A percentile compares a stretch with the other conserved stretches of the same genome.
phyloP scores from a whole-genome alignment of 1,140 invertebrate genomes.

The Euwallacea fornicatus region DNA sequence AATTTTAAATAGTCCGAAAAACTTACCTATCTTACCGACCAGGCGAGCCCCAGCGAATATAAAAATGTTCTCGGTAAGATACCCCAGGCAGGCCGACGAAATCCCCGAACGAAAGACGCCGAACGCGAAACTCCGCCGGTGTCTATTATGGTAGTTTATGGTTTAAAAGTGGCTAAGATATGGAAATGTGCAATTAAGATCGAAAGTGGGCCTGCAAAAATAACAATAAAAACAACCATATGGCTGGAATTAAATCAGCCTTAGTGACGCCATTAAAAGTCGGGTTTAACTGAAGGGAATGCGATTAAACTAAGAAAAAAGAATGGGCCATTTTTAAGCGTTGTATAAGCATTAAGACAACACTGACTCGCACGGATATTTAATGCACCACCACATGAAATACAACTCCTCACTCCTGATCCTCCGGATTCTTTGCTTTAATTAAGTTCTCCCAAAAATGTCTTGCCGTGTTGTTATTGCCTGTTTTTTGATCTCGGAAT shows the following conservation, averaged over 20 bases:
- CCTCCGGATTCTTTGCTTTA: conserved; percentile 37
- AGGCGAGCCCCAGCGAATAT: no score
- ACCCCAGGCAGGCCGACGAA: no score
- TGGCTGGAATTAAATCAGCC: conserved; percentile 21
- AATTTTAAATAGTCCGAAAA: no score
- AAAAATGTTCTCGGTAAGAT: no score
- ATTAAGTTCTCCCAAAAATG: conserved; percentile 40
- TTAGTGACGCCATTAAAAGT: conserved; percentile 28
- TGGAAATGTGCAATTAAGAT: no score
- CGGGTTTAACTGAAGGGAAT: conserved; percentile 34
- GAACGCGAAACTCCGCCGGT: no score
- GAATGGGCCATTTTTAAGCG: conserved; percentile 34
- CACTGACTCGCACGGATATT: conserved; percentile 26
- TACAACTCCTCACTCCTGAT: conserved; percentile 25
- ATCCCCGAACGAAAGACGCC: no score
- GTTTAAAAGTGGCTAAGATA: neutral
- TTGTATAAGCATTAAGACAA: conserved; percentile 30
- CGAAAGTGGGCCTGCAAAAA: neutral
- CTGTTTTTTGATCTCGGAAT: conserved; percentile 27
- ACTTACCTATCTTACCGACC: no score
- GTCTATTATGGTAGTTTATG: no score
- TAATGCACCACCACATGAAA: conserved; percentile 35
- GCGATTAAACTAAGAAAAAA: conserved; percentile 17
- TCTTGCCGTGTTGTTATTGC: conserved; percentile 36
- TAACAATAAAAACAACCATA: neutral